Conservation (phyloP, 2,888 invertebrate genomes). For the Dascillus cervinus region DNA sequence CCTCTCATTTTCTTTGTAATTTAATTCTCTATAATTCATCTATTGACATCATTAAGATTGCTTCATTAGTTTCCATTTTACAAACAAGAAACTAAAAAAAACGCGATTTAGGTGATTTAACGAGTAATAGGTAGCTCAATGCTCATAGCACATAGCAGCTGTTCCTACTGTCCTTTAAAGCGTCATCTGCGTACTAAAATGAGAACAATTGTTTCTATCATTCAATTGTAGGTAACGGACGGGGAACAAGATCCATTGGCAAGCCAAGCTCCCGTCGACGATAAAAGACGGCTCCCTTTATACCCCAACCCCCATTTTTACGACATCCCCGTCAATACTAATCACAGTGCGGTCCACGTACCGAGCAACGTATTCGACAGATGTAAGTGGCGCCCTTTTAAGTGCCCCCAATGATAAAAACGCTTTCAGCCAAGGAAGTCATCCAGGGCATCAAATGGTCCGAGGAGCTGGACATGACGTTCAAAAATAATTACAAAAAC, state of each 20-base stretch:
- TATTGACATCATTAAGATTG: too few species aligned
- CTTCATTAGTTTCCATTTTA: too few species aligned
- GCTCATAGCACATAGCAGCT: too few species aligned
- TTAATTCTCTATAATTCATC: too few species aligned
- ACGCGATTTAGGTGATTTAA: constrained; percentile 22
- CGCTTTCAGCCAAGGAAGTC: constrained; percentile 71
- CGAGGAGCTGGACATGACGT: constrained; percentile 81
- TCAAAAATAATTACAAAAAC: constrained; percentile 75
- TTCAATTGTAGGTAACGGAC: constrained; percentile 32
- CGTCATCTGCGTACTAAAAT: too few species aligned
- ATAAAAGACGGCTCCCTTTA: constrained; percentile 48
- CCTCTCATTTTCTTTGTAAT: too few species aligned
- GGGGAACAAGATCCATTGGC: constrained; percentile 38
- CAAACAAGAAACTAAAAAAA: too few species aligned
- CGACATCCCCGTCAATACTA: constrained; percentile 67
- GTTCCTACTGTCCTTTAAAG: too few species aligned
- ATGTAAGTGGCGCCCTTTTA: too few species aligned
- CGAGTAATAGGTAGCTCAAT: too few species aligned
- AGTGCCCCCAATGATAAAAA: constrained; percentile 2
- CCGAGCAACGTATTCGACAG: constrained; percentile 93
- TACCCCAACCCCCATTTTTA: constrained; percentile 69
- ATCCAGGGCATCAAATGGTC: constrained; percentile 95
- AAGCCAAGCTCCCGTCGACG: constrained; percentile 47
- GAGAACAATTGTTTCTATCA: too few species aligned
- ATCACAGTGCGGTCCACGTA: constrained; percentile 84